These are phyloP conservation scores for Apolygus lucorum DNA, from an alignment of 1,140 invertebrate genomes.

Conservation along the genomic window DNA sequence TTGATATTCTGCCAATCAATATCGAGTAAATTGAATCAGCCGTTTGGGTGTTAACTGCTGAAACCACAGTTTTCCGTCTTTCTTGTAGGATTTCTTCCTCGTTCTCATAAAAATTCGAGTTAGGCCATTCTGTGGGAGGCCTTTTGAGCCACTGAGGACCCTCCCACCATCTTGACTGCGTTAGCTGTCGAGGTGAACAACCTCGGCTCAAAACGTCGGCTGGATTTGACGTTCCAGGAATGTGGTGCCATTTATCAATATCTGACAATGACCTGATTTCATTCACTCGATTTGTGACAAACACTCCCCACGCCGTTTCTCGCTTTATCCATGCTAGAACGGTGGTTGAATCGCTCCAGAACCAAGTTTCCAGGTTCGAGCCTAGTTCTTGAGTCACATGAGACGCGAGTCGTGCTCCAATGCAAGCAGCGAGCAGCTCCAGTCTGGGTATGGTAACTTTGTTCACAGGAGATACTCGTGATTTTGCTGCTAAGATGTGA, in stretches of 20 bases:
- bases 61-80: background rate
- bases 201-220: no score
- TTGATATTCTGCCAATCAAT: background rate
- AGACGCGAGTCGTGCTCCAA: constrained; percentile 34
- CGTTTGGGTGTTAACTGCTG: background rate
- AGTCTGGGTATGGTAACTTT: constrained; percentile 38
- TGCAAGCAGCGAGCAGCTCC: constrained; percentile 40
- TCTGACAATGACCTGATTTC: background rate
- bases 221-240: no score
- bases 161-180: background rate
- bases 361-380: background rate
- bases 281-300: background rate
- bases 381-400: background rate
- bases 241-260: background rate
- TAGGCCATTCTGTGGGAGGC: no score
- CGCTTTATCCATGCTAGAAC: background rate
- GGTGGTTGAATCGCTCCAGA: background rate
- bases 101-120: background rate
- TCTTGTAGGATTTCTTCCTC: background rate
- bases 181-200: no score
- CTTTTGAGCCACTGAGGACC: background rate
- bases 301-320: background rate
- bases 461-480: no score
- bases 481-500: constrained; percentile 38
- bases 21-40: background rate